A percentile compares a stretch with the other conserved stretches of the same genome.
Conservation (phyloP, 2,113 vertebrate genomes). For the Aplodontia rufa region DNA sequence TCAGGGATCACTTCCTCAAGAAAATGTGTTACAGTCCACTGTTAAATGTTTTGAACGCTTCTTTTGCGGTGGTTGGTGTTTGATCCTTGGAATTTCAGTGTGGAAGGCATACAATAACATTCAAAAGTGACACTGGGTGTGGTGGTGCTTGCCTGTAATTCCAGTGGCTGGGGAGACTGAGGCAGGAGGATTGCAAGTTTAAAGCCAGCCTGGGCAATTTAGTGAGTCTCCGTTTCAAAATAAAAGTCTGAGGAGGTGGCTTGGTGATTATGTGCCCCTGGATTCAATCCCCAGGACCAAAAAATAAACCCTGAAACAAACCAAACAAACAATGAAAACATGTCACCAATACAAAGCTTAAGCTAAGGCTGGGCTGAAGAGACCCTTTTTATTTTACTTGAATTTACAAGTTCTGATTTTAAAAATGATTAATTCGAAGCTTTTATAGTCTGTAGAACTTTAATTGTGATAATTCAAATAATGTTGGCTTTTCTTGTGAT, state of each 20-base stretch:
- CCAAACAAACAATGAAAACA: no score
- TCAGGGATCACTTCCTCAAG: neutral
- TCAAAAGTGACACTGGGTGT: neutral
- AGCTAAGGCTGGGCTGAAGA: neutral
- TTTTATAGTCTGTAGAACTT: neutral
- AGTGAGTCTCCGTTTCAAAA: no score
- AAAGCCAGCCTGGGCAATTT: no score
- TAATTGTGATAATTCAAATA: neutral
- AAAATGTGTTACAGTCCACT: neutral
- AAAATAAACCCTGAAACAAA: no score
- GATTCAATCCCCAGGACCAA: no score
- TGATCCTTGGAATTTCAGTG: neutral
- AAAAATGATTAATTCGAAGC: neutral
- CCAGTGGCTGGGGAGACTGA: no score
- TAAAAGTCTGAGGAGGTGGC: no score
- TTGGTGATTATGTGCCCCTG: no score
- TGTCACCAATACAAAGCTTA: neutral
- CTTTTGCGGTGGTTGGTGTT: neutral
- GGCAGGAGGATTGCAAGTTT: no score
- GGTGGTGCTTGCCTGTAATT: no score
- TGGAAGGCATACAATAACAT: neutral
- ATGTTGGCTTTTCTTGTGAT: neutral
- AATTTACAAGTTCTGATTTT: neutral
- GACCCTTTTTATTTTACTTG: neutral
- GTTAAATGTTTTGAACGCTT: neutral